Evolutionary conservation across 1,140 invertebrate genomes (phyloP).

Genomic region (Ceratitis capitata): DNA sequence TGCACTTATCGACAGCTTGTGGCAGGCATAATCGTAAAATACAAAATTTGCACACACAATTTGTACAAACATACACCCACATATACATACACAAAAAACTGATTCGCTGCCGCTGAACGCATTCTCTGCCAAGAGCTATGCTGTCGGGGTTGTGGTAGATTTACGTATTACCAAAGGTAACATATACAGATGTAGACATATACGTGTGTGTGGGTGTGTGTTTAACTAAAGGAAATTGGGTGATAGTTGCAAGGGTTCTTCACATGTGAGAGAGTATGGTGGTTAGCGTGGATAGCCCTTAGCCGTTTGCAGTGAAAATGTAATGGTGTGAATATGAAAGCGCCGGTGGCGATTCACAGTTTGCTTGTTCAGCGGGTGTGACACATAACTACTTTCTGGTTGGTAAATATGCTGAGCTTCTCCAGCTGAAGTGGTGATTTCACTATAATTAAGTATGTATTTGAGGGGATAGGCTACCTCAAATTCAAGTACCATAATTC

Average conservation of each 20-base stretch:
- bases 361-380: not conserved
- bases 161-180: not conserved
- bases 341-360: too few species aligned
- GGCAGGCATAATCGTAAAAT: slow-evolving; percentile 30
- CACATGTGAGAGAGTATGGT: too few species aligned
- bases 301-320: not conserved
- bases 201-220: too few species aligned
- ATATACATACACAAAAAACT: not conserved
- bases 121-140: not conserved
- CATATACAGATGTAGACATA: too few species aligned
- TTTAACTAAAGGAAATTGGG: not conserved
- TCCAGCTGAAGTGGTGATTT: too few species aligned
- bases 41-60: slow-evolving; percentile 8
- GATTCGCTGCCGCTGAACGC: not conserved
- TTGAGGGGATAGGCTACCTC: too few species aligned
- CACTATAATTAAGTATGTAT: too few species aligned
- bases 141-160: not conserved
- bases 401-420: not conserved
- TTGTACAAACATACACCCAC: not conserved
- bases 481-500: too few species aligned
- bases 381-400: not conserved
- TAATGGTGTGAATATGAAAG: not conserved
- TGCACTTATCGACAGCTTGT: slow-evolving; percentile 26
- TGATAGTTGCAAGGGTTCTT: not conserved
- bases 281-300: not conserved